Evolutionary conservation across 2,888 invertebrate genomes (phyloP).

Genomic region (Ferdinandea cuprea): DNA sequence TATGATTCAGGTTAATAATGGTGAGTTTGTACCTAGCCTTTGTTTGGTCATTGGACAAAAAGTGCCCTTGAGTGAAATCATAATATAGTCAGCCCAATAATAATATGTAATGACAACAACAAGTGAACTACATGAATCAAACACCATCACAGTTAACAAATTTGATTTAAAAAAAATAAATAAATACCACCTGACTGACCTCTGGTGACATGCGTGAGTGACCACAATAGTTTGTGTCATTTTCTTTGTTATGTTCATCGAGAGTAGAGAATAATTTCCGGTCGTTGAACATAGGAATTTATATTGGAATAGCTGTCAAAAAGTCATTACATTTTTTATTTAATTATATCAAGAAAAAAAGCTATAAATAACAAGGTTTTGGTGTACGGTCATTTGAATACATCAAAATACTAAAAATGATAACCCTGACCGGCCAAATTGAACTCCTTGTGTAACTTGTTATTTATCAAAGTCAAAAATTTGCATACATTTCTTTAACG

Average conservation of each 20-base stretch:
- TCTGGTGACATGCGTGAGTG: constrained; percentile 78
- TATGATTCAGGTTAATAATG: constrained; percentile 82
- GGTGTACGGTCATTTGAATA: too few species aligned
- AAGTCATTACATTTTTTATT: not conserved
- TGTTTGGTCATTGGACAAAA: constrained; percentile 6
- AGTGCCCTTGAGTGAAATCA: constrained; percentile 52
- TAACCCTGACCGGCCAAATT: too few species aligned
- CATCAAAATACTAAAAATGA: too few species aligned
- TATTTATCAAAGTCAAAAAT: too few species aligned
- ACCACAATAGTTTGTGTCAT: constrained; percentile 61
- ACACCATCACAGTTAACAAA: constrained; percentile 35
- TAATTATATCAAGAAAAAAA: too few species aligned
- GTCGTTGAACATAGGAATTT: constrained; percentile 40
- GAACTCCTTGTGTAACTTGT: too few species aligned
- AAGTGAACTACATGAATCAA: constrained; percentile 50
- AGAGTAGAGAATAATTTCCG: constrained; percentile 54
- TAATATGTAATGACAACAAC: constrained; percentile 12
- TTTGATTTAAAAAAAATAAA: constrained; percentile 54
- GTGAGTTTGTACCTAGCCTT: constrained; percentile 76
- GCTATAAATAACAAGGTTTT: too few species aligned
- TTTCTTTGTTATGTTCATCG: constrained; percentile 28
- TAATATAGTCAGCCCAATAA: constrained; percentile 9
- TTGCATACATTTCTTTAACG: too few species aligned
- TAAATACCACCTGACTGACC: constrained; percentile 76
- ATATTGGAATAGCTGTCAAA: constrained; percentile 45